Base-by-base conservation (phyloP, 2,888 invertebrate genomes). In the Epinotia nisella region DNA sequence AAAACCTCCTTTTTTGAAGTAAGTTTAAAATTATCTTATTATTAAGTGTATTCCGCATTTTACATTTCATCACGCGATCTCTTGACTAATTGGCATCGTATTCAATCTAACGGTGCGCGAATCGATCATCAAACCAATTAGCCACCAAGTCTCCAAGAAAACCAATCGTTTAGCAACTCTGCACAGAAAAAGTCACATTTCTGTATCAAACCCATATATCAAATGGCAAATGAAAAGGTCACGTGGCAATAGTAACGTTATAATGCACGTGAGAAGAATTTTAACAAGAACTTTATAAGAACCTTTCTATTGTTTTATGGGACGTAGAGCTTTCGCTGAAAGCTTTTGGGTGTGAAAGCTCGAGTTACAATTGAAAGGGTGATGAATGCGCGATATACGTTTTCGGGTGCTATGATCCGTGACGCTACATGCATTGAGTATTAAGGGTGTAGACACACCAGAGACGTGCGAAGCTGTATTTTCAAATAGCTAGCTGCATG, bases 231-330 rank as follows among this genome's bases (percentile, higher is more conserved):
- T 19, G 21, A 65, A 35, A 41, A 55, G 65, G 65, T 66, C 65
- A 56, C 29, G 9, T 45, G 55, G 19, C 17, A 59, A 65, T 59
- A 17, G 19, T 24, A 49, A 11, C 11, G 17, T 59, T 24, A 45
- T 11, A n/a, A 41, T 29, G 68, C 56, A 35, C 58, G 62, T 58
- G 39, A 13, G 49, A 41, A 29, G 72, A 72, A 72, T 72, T 62
- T 72, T 72, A 58, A 72, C 62, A 61, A 67, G 66, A 17, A 51
- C 35, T 72, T 68, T 62, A 72, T 68, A 56, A 61, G 66, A 17
- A 51, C 35, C 41, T 62, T 53, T 53, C 60, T 24, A 59, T 72
- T 72, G 72, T 72, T 72, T 72, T 68, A 72, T 68, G 61, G 35
- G 55, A 29, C 41, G n/a, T 53, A 21, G 61, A 45, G 64, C 65